Conservation (phyloP, 2,888 invertebrate genomes). For the Onchidella celtica region DNA sequence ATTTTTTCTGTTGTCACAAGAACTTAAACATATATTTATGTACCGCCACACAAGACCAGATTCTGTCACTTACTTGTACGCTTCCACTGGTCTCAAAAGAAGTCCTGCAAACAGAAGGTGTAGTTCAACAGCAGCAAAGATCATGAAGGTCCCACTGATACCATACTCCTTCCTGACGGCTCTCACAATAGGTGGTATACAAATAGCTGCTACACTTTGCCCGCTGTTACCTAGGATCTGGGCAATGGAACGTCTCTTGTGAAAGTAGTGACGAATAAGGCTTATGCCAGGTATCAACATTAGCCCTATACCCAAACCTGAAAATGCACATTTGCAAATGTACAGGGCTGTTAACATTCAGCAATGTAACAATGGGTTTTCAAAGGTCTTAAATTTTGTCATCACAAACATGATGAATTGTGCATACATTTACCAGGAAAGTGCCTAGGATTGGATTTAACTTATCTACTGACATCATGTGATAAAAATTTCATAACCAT, state of each 20-base stretch:
- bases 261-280: constrained; percentile 49
- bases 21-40: no score
- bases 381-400: background rate
- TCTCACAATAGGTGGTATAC: background rate
- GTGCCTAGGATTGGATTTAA: no score
- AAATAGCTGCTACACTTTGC: constrained; percentile 34
- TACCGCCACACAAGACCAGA: no score
- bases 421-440: no score
- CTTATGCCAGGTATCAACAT: constrained; percentile 43
- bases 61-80: constrained; percentile 39
- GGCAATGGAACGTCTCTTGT: constrained; percentile 47
- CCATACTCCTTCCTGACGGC: constrained; percentile 33
- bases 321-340: background rate
- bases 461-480: no score
- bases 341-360: background rate
- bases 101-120: constrained; percentile 37
- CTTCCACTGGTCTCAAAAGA: constrained; percentile 46
- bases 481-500: no score
- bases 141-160: constrained; percentile 40
- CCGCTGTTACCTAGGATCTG: constrained; percentile 44
- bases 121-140: constrained; percentile 47
- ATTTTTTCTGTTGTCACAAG: no score
- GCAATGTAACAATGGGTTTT: background rate
- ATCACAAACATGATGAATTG: background rate
- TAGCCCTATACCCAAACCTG: background rate